Evolutionary conservation across 1,140 invertebrate genomes (phyloP).

Genomic region (Habropoda laboriosa): DNA sequence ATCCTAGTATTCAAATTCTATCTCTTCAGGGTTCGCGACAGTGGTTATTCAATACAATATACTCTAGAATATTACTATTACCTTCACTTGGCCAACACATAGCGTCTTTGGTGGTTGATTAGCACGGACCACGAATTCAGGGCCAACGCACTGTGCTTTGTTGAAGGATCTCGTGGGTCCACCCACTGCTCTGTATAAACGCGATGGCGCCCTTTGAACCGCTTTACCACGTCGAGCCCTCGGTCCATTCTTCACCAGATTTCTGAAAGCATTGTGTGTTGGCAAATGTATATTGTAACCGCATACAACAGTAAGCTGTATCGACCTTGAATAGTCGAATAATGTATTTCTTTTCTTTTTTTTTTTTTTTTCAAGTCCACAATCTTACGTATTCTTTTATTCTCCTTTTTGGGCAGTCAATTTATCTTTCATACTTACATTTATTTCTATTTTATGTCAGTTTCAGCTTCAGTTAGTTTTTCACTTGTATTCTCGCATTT

Average conservation of each 20-base stretch:
- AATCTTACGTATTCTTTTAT: too few species aligned
- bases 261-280: conserved; percentile 64
- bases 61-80: conserved; percentile 54
- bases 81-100: conserved; percentile 82
- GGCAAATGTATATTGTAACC: not conserved
- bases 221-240: conserved; percentile 82
- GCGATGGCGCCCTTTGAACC: conserved; percentile 87
- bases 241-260: conserved; percentile 75
- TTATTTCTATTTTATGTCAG: too few species aligned
- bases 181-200: conserved; percentile 85
- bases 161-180: conserved; percentile 76
- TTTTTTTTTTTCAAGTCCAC: too few species aligned
- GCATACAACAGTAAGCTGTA: too few species aligned
- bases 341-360: too few species aligned
- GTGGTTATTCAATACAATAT: not conserved
- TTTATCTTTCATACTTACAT: too few species aligned
- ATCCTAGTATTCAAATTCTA: too few species aligned
- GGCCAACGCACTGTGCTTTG: conserved; percentile 84
- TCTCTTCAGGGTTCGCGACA: too few species aligned
- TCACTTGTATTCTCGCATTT: too few species aligned
- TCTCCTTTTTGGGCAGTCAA: too few species aligned
- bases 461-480: too few species aligned
- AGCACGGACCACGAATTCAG: conserved; percentile 88
- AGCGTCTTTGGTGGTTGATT: conserved; percentile 85
- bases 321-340: too few species aligned